Evolutionary conservation across 2,797 vertebrate species (phyloP).

Genomic region (Propithecus deckenii): DNA sequence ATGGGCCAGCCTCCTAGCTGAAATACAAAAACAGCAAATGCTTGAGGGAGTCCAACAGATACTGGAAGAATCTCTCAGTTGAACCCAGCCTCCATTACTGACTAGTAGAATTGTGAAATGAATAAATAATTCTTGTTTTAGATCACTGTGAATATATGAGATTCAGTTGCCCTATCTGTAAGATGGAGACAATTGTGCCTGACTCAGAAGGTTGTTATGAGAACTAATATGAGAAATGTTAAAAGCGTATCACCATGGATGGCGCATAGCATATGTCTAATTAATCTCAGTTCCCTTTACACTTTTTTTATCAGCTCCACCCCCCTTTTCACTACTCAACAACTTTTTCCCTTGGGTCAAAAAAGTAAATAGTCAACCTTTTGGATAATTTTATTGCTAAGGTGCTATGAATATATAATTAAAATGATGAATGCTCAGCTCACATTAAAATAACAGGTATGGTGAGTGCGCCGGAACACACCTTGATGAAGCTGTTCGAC

Average conservation of each 20-base stretch:
- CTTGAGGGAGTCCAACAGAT: neutral
- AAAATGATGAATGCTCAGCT: constrained; percentile 70
- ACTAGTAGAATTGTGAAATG: neutral
- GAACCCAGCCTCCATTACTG: neutral
- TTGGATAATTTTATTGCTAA: constrained; percentile 62
- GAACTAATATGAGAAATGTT: neutral
- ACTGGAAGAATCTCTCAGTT: neutral
- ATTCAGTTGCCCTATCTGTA: neutral
- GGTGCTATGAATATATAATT: constrained; percentile 69
- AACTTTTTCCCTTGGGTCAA: neutral
- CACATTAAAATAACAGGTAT: constrained; percentile 65
- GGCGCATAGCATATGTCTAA: neutral
- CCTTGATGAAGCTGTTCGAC: constrained; percentile 53
- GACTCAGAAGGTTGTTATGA: neutral
- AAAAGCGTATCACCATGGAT: neutral
- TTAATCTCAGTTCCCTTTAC: constrained; percentile 51
- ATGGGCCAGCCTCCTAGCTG: neutral
- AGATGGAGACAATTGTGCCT: neutral
- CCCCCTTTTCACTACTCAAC: neutral
- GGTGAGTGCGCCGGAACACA: constrained; percentile 28
- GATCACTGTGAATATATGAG: neutral
- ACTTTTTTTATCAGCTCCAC: constrained; percentile 14
- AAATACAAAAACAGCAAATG: neutral
- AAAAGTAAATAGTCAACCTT: constrained; percentile 58
- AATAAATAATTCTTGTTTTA: constrained; percentile 15